A percentile compares a stretch with the other conserved stretches of the same genome.
These are phyloP conservation scores for Drosophila engyochracea DNA, from an alignment of 2,888 invertebrate genomes.

Conservation along the genomic window DNA sequence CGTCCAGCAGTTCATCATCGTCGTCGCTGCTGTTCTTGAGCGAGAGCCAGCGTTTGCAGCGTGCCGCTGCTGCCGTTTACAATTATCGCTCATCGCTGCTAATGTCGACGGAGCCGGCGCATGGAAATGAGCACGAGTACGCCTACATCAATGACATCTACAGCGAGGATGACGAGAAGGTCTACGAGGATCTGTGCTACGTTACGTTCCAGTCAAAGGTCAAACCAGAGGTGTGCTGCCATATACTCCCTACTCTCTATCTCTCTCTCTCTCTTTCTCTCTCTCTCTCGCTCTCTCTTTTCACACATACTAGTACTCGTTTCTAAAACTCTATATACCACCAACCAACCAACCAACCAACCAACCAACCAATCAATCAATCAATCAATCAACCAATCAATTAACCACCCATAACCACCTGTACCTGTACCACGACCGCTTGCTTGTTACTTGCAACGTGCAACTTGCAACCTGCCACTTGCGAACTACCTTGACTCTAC, in stretches of 20 bases:
- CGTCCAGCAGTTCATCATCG: slow-evolving; percentile 38
- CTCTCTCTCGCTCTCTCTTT: background rate
- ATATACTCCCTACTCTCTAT: slow-evolving; percentile 2
- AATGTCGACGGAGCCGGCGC: slow-evolving; percentile 76
- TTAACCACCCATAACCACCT: background rate
- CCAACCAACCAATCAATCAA: too few species aligned
- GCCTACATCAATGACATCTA: slow-evolving; percentile 84
- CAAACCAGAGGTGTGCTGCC: slow-evolving; percentile 88
- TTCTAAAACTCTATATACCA: slow-evolving; percentile 18
- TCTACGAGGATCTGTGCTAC: slow-evolving; percentile 95
- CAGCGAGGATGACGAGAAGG: slow-evolving; percentile 89
- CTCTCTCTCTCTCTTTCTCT: background rate
- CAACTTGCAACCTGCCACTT: background rate
- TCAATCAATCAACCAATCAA: background rate
- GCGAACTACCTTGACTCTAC: slow-evolving; percentile 15
- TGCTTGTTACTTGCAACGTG: background rate
- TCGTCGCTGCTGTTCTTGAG: slow-evolving; percentile 51
- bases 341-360: background rate
- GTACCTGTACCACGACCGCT: background rate
- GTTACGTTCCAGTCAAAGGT: slow-evolving; percentile 91
- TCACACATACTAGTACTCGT: slow-evolving; percentile 14
- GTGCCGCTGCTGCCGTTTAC: slow-evolving; percentile 82
- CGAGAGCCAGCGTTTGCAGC: slow-evolving; percentile 80
- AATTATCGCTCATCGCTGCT: slow-evolving; percentile 79
- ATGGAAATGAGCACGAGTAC: slow-evolving; percentile 76